phyloP scores from a whole-genome alignment of 2,113 vertebrate genomes.

The Eolophus roseicapilla region DNA sequence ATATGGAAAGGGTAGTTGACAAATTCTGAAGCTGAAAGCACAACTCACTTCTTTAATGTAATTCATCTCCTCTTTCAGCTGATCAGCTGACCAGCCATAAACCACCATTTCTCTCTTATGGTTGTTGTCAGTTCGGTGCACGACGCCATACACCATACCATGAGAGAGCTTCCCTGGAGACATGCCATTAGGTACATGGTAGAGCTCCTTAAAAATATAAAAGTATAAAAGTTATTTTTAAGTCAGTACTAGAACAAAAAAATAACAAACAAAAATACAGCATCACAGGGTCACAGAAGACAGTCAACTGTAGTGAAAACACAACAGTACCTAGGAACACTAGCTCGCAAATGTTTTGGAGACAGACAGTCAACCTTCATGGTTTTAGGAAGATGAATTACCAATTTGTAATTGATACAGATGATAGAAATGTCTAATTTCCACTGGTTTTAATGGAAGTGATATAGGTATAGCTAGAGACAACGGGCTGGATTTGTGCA shows the following conservation, averaged over 20 bases:
- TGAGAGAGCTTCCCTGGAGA: conserved; percentile 74
- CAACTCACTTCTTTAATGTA: conserved; percentile 93
- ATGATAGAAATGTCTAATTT: not conserved
- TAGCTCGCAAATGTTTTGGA: not conserved
- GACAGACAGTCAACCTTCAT: not conserved
- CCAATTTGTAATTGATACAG: not conserved
- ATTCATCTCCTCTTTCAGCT: conserved; percentile 94
- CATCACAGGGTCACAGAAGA: not conserved
- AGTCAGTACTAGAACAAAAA: not conserved
- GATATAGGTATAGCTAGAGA: not conserved
- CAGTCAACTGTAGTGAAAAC: not conserved
- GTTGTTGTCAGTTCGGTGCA: conserved; percentile 84
- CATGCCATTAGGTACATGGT: conserved; percentile 80
- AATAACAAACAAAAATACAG: not conserved
- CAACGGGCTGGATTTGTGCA: not conserved
- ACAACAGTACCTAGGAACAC: not conserved
- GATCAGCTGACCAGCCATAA: conserved; percentile 88
- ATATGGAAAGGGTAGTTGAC: not conserved
- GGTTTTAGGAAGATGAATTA: not conserved
- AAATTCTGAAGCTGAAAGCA: not conserved
- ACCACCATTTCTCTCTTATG: conserved; percentile 92
- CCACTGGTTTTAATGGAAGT: not conserved
- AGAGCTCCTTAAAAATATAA: conserved; percentile 70
- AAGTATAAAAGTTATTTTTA: not conserved
- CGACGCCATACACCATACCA: conserved; percentile 86